Evolutionary conservation across 2,888 invertebrate genomes (phyloP), one percentile per base, ranked within the genome.

Genomic region (Dynastes grantii): DNA sequence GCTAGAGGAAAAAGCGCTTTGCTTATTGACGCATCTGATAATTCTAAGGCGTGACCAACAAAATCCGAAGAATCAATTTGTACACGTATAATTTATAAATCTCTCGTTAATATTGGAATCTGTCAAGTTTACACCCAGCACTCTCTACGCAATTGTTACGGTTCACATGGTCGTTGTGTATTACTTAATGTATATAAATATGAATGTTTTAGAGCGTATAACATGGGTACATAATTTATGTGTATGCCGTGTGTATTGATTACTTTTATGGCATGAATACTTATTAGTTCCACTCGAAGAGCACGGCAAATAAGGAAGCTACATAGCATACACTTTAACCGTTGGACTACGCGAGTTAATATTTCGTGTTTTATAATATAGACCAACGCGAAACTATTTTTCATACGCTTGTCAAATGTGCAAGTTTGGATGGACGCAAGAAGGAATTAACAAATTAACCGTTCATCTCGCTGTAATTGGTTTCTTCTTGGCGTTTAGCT

Each of bases 251-350:
- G 65, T 75, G 75, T 79, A 79, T 79, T 79, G 79, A 79, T 79
- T 77, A 79, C 77, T 67, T 79, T 77, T 77, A 77, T 75, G 77
- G 79, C 73, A 75, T 77, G 79, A 77, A 78, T 81, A 79, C 80
- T 80, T 81, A 81, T 81, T 81, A 81, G 81, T 81, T 81, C 81
- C 80, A 81, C 78, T 77, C 68, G 53, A 76, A 78, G 80, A 73
- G 68, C 77, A 77, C 79, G 65, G 71, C 77, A 73, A 80, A 80
- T 80, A 78, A 80, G 81, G 81, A 81, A 81, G 81, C 79, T 78
- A 77, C 70, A 77, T 76, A 79, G 71, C 76, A 71, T 78, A 76
- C 76, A 78, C 2, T 78, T 80, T 79, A 79, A 80, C 79, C 77
- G 79, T 78, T 75, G 61, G 73, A 45, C 45, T 45, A 16, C 61